Evolutionary conservation across 2,888 invertebrate species (phyloP), one percentile per base, ranked within the genome.

Genomic region (Chrysopilus asiliformis): DNA sequence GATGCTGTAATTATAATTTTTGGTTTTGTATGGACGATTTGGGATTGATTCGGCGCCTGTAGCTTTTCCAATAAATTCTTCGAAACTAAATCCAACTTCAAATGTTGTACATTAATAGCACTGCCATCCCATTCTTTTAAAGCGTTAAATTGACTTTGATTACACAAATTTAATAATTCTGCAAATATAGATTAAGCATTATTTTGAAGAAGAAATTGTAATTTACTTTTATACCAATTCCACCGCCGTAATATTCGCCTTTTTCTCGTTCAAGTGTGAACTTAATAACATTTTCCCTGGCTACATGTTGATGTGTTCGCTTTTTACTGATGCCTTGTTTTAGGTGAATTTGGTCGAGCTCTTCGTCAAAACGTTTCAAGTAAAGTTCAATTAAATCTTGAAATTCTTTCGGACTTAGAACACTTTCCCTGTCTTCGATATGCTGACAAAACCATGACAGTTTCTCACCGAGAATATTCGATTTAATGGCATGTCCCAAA

Each of bases 271-370:
- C 75, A 44, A 77, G 68, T 0, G 81, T 83, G 49, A 86, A 74
- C 49, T 74, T 74, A 30, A 90, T 79, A 8, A 80, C 71, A 58
- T 83, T 79, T 58, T 83, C 77, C 41, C 90, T 69, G 45, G 77
- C 79, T 0, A 79, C 81, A 60, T 89, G 85, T 52, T 87, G 87
- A 46, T 73, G 76, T 48, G 74, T 77, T 34, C 84, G 72, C 44
- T 54, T 49, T 40, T 63, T 64, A 38, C 76, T 72, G 20, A 89
- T 73, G 0, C 79, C 79, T 53, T 84, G 79, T 53, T 85, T 85
- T 12, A 86, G 60, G 10, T 68, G 62, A 44, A 90, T 87, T 56
- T 84, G 81, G 48, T 78, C 76, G 24, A 85, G 56, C 60, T 87
- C 86, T 29, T 79, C 79, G 41, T 82, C 74, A 57, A 86, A 82